Conservation (phyloP, 2,113 vertebrate genomes). For the Strigops habroptila region DNA sequence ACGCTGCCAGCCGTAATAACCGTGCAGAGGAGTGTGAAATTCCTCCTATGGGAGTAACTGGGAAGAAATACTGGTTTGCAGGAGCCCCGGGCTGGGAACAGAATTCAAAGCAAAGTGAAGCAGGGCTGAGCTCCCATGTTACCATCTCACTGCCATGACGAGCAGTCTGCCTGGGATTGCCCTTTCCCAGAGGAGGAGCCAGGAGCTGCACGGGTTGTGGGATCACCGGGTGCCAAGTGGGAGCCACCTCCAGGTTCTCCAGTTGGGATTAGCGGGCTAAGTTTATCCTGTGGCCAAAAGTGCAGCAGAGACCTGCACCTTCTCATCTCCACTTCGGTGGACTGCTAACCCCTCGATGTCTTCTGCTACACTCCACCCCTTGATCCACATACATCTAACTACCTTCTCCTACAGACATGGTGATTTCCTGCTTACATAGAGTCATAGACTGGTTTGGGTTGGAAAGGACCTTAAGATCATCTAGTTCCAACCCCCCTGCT, state of each 20-base stretch:
- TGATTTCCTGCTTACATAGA: background rate
- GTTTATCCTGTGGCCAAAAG: background rate
- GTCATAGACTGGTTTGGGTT: background rate
- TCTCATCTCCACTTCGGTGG: accelerated
- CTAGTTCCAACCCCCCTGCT: too few relatives aligned
- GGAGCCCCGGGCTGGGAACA: background rate
- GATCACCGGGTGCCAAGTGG: background rate
- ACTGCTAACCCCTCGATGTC: accelerated
- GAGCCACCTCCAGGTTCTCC: background rate
- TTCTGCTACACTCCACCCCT: background rate
- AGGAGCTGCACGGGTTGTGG: background rate
- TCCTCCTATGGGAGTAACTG: background rate
- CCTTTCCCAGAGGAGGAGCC: background rate
- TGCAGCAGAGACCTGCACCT: background rate
- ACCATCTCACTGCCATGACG: background rate
- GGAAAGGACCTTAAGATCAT: background rate
- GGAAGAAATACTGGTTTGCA: background rate
- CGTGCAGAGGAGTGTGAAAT: background rate
- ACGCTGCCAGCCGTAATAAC: background rate
- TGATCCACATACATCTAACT: background rate
- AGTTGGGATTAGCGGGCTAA: background rate
- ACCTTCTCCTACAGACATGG: background rate
- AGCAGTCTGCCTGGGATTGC: background rate
- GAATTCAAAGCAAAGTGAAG: background rate
- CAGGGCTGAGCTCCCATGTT: background rate